Percentiles rank a stretch among this genome's conserved stretches.
These are phyloP conservation scores for Alsophila aescularia DNA, from an alignment of 2,888 invertebrate species.

Conservation along the genomic window DNA sequence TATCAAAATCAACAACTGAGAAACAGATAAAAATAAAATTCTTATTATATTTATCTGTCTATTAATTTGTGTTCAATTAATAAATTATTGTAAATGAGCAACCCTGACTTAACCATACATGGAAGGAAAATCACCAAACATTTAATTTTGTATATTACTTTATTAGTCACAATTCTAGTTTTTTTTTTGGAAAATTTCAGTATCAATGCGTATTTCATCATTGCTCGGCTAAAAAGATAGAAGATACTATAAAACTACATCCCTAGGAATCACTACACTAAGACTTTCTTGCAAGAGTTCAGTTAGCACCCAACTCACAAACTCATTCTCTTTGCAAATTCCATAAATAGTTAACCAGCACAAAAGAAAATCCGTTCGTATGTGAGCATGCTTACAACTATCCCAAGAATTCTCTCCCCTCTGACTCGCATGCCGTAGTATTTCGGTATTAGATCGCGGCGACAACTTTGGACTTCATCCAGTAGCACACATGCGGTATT, in stretches of 20 bases:
- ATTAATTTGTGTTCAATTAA: too few relatives aligned
- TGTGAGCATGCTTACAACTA: slow-evolving; percentile 51
- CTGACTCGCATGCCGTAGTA: slow-evolving; percentile 70
- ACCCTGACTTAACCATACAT: too few relatives aligned
- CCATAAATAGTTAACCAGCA: slow-evolving; percentile 31
- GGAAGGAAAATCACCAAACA: too few relatives aligned
- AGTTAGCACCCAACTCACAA: neutral
- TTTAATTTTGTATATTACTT: too few relatives aligned
- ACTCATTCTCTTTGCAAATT: slow-evolving; percentile 13
- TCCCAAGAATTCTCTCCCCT: slow-evolving; percentile 69
- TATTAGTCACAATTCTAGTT: too few relatives aligned
- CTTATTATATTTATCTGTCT: too few relatives aligned
- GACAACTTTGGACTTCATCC: slow-evolving; percentile 81
- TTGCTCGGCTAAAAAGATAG: too few relatives aligned
- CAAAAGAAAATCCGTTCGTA: slow-evolving; percentile 43
- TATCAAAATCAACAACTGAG: too few relatives aligned
- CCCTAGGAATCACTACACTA: neutral
- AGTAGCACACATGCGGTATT: slow-evolving; percentile 64
- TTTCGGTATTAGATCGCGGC: slow-evolving; percentile 76
- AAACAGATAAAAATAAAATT: too few relatives aligned
- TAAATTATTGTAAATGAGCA: too few relatives aligned
- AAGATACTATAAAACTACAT: neutral
- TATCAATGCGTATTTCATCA: too few relatives aligned
- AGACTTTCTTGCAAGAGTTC: neutral
- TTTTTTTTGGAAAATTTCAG: too few relatives aligned